Conservation (phyloP, 2,797 vertebrate species). For the Siniperca scherzeri region DNA sequence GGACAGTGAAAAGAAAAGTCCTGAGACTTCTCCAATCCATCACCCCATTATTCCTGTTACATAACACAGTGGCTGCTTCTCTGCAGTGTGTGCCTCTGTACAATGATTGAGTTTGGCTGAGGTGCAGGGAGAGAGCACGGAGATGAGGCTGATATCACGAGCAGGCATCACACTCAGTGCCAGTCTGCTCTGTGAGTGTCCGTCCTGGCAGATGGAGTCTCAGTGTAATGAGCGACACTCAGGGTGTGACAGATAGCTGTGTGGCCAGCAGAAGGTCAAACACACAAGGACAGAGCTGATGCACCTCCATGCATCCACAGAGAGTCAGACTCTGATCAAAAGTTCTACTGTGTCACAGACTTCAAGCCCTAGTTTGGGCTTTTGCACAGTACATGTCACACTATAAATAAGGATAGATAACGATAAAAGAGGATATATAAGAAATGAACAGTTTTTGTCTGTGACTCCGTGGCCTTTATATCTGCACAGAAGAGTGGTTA, state of each 20-base stretch:
- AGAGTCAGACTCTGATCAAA: background rate
- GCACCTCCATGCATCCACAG: background rate
- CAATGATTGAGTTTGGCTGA: background rate
- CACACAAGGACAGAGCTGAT: constrained; percentile 39
- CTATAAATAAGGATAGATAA: background rate
- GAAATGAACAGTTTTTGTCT: background rate
- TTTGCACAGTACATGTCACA: background rate
- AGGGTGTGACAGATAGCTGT: constrained; percentile 59
- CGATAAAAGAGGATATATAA: background rate
- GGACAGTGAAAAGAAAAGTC: background rate
- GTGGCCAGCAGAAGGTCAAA: constrained; percentile 64
- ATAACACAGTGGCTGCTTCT: background rate
- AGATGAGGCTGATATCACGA: background rate
- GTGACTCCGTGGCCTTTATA: background rate
- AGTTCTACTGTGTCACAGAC: background rate
- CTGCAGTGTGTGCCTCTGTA: background rate
- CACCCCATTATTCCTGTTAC: background rate
- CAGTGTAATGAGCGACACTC: constrained; percentile 52
- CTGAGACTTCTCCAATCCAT: background rate
- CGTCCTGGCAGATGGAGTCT: constrained; percentile 68
- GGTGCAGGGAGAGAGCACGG: background rate
- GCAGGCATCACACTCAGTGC: constrained; percentile 27
- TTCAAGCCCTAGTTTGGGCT: background rate
- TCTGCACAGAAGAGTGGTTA: background rate
- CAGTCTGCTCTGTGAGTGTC: constrained; percentile 50